Evolutionary conservation across 2,888 invertebrate species (phyloP).

Genomic region (Scelioninae gen. 2): DNA sequence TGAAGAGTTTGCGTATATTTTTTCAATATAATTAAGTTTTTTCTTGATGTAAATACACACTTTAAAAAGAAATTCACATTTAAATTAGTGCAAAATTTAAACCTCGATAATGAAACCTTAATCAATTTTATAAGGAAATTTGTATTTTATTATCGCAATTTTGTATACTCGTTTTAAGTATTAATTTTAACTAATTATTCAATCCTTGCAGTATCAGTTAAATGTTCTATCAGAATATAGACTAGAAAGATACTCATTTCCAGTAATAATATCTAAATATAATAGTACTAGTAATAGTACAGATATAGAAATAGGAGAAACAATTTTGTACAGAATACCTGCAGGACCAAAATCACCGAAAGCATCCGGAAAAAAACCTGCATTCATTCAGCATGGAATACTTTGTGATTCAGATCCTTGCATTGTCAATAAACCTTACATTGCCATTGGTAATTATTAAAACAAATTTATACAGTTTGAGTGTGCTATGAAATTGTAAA

Average conservation of each 20-base stretch:
- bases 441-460: conserved; percentile 64
- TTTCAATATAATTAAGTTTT: no score
- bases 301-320: conserved; percentile 42
- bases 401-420: conserved; percentile 66
- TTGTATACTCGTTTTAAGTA: neutral
- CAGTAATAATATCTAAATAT: conserved; percentile 58
- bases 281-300: conserved; percentile 42
- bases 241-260: conserved; percentile 66
- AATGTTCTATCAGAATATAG: conserved; percentile 67
- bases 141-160: neutral
- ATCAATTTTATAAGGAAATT: no score
- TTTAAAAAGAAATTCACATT: no score
- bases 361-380: conserved; percentile 63
- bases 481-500: no score
- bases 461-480: no score
- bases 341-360: conserved; percentile 66
- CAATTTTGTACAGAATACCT: conserved; percentile 66
- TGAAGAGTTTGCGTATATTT: no score
- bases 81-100: no score
- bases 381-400: conserved; percentile 67
- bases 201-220: conserved; percentile 62
- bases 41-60: no score
- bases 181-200: neutral
- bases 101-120: no score
- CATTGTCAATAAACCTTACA: conserved; percentile 65